Evolutionary conservation across 2,797 vertebrate species (phyloP), one percentile per base, ranked within the genome.

Genomic region (Amphiprion clarkii): DNA sequence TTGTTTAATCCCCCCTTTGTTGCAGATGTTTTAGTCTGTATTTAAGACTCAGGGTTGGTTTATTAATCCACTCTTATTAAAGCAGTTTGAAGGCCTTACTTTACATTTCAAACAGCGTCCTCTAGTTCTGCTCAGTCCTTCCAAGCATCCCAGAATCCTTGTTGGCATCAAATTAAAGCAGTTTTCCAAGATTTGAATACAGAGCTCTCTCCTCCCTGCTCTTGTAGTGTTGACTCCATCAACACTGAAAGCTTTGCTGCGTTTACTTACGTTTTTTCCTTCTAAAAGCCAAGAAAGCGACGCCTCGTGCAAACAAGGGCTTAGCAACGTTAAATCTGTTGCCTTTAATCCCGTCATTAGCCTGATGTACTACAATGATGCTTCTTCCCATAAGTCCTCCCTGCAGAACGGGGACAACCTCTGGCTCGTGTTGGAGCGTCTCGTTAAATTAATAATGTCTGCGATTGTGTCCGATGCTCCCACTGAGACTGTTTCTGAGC

Each of bases 281-380:
- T 60, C 11, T 54, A 1, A 49, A 71, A 36, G 39, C 31, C 33
- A 16, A 74, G 25, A 36, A 46, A 58, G 10, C 5, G 13, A 31
- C 0, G 25, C 17, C 27, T 63, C 1, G 3, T 71, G 44, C 51
- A 68, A 25, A 49, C 59, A 61, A 27, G 56, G 54, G 74, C 57
- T 73, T n/a, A 71, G 36, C 19, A 42, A 36, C 46, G 25, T 72
- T 77, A 40, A 73, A 75, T 42, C 13, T 2, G 17, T 19, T 29
- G 63, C 59, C 33, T 55, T 77, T 81, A 81, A 88, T 87, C 70
- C 64, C 3, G 7, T 70, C 63, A 82, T 81, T 83, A 85, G 60
- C 60, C 68, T 59, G 29, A 67, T 78, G 67, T 63, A 63, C 19
- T 59, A 4, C 75, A 55, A 69, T n/a, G 67, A 83, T 0, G 70